Evolutionary conservation across 2,888 invertebrate species (phyloP), one percentile per base, ranked within the genome.

Genomic region (Catocala fraxini): DNA sequence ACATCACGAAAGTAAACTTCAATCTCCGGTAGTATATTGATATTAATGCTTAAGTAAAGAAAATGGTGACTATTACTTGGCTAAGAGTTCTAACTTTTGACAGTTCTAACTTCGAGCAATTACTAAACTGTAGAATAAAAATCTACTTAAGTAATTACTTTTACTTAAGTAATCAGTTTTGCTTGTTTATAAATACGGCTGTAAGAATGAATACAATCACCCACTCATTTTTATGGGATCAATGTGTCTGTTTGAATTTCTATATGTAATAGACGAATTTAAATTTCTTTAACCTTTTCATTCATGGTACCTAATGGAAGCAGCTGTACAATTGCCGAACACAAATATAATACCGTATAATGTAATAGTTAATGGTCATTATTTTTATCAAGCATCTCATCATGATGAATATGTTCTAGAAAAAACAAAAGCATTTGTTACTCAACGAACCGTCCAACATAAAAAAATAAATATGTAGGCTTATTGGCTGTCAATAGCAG

Each of bases 401-500:
- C 45, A 42, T 25, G 10, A 51, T 13, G 9, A 52, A 52, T 10
- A 51, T 46, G 11, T 46, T 41, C 12, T 39, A n/a, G 3, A 11
- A 33, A 70, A 56, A 58, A 49, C 9, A 52, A 54, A 54, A 46
- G 3, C 58, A 52, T 43, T 25, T 25, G 41, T 48, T 39, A 39
- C 35, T 39, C 35, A 48, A 56, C 46, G 33, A 45, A 41, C 39
- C 47, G 56, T 57, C 6, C 33, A 10, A 34, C 11, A 34, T 45
- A 47, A 49, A 56, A 41, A 59, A 51, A 57, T 54, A 42, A 62
- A 60, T 49, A 70, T 62, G 70, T 65, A 72, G 77, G 80, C 73
- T 81, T 84, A 82, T 79, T 80, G 80, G 77, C 79, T 86, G 89
- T 88, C 87, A 73, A 75, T 56, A 74, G 75, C 89, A 88, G 79